phyloP scores from a whole-genome alignment of 2,113 vertebrate genomes.

The Chaenocephalus aceratus region DNA sequence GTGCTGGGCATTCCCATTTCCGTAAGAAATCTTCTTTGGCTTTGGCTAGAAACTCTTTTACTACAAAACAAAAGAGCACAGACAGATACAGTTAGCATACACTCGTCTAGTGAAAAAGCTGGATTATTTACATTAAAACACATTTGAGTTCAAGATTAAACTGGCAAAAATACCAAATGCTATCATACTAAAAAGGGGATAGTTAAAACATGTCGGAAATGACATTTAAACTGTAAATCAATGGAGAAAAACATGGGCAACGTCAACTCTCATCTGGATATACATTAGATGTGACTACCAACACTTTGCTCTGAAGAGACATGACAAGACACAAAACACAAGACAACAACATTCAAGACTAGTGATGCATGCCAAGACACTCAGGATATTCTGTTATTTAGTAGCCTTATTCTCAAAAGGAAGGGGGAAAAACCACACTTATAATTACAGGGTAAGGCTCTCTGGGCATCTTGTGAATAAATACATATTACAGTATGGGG shows the following conservation, averaged over 20 bases:
- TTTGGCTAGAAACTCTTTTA: constrained; percentile 99
- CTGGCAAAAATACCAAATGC: constrained; percentile 47
- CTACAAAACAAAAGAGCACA: constrained; percentile 82
- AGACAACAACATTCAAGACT: constrained; percentile 71
- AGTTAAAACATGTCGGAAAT: constrained; percentile 17
- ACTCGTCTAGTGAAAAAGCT: not conserved
- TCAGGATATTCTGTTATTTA: constrained; percentile 49
- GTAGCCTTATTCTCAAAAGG: constrained; percentile 30
- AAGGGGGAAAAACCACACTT: constrained; percentile 36
- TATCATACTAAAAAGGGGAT: constrained; percentile 30
- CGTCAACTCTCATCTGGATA: constrained; percentile 78
- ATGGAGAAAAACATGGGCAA: constrained; percentile 36
- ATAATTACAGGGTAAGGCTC: constrained; percentile 32
- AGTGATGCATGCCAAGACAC: constrained; percentile 81
- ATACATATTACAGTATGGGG: constrained; percentile 76
- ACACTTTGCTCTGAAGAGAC: constrained; percentile 37
- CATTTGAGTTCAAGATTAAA: constrained; percentile 32
- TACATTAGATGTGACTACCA: constrained; percentile 36
- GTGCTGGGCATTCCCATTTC: constrained; percentile 99
- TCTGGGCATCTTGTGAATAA: constrained; percentile 72
- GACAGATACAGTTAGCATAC: constrained; percentile 8
- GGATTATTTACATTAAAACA: constrained; percentile 11
- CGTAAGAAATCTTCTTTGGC: constrained; percentile 99
- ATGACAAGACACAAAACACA: constrained; percentile 63
- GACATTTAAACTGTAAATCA: constrained; percentile 33